Conservation (phyloP, 2,113 vertebrate species). For the Bambusicola thoracicus region DNA sequence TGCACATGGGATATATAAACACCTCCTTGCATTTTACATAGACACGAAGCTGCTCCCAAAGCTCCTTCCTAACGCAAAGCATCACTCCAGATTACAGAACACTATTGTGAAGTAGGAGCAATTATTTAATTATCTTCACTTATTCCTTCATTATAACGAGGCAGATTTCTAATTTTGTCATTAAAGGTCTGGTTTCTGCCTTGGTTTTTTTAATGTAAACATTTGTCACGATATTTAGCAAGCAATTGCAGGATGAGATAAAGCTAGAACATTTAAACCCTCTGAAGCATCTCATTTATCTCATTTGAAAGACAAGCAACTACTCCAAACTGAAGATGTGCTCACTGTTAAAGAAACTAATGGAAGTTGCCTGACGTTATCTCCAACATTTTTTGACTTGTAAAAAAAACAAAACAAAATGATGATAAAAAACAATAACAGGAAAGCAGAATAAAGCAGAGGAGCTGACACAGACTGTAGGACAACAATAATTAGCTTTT, state of each 20-base stretch:
- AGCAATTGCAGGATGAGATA: not conserved
- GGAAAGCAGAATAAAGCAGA: not conserved
- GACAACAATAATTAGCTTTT: not conserved
- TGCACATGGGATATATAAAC: not conserved
- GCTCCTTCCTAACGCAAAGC: not conserved
- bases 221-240: not conserved
- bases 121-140: not conserved
- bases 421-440: not conserved
- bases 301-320: not conserved
- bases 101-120: not conserved
- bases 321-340: not conserved
- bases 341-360: not conserved
- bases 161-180: not conserved
- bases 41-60: not conserved
- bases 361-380: not conserved
- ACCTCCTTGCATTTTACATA: not conserved
- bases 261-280: rapidly evolving
- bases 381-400: not conserved
- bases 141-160: not conserved
- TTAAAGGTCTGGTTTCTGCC: not conserved
- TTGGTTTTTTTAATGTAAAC: not conserved
- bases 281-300: not conserved
- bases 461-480: not conserved
- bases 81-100: not conserved
- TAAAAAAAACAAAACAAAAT: not conserved